Evolutionary conservation across 2,113 vertebrate genomes (phyloP), one percentile per base, ranked within the genome.

Genomic region (Plestiodon gilberti): DNA sequence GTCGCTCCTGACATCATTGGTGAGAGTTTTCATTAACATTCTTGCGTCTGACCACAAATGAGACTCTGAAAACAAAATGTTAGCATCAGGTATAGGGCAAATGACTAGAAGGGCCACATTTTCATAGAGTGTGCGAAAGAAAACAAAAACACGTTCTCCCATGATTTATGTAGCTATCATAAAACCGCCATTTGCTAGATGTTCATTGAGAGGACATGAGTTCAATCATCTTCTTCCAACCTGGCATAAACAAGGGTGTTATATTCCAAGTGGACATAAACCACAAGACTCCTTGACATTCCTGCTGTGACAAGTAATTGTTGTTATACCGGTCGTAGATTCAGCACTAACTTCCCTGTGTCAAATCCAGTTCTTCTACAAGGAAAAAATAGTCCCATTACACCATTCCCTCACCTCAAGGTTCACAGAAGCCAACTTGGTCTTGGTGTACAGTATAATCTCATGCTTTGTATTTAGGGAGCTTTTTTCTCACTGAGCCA

Each of bases 91-190:
- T 62, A 83, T 59, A 43, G 40, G 48, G 25, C 35, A 61, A 57
- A 74, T 25, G 20, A 43, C 57, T 28, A 71, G 52, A 82, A 82
- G 28, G 57, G 62, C 6, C 69, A 59, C 57, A 38, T 75, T 38
- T 75, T 83, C 55, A 22, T 40, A 61, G 70, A 83, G 38, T 74
- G 25, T 73, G 57, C 33, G 22, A 83, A 74, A 33, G 25, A 30
- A 48, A 84, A 33, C 30, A 76, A 65, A 48, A 52, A 65, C 30
- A 64, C 55, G 75, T 75, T 76, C 35, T 76, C 18, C 43, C 59
- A 33, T 77, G 83, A 77, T 84, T 75, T 84, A 84, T 84, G 20
- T 33, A 62, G 28, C 33, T 70, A 83, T 48, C 70, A 74, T 75
- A 48, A 84, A 76, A 84, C 13, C 40, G 8, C 40, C 52, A 20